Evolutionary conservation across 2,797 vertebrate species (phyloP).

Genomic region (Chaunax sp.): DNA sequence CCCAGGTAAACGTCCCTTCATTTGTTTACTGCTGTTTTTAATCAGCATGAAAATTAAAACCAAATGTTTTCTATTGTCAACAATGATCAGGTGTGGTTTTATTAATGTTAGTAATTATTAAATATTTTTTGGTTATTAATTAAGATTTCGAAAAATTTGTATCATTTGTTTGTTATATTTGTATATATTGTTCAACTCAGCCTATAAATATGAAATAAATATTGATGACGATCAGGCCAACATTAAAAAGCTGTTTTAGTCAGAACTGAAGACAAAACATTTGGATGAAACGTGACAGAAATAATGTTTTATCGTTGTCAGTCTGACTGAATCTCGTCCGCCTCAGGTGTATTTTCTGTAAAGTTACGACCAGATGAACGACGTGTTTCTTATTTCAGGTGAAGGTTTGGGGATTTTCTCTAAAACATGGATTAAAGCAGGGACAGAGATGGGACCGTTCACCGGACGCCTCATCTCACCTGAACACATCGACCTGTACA

Average conservation of each 20-base stretch:
- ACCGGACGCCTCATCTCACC: constrained; percentile 93
- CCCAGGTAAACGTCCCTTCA: constrained; percentile 78
- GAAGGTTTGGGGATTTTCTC: constrained; percentile 97
- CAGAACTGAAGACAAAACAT: too few relatives aligned
- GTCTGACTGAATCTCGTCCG: too few relatives aligned
- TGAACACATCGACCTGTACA: constrained; percentile 94
- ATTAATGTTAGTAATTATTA: too few relatives aligned
- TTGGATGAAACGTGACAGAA: not conserved
- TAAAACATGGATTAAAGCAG: constrained; percentile 97
- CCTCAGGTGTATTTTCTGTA: too few relatives aligned
- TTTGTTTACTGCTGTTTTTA: too few relatives aligned
- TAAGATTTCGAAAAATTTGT: too few relatives aligned
- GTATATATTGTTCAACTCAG: too few relatives aligned
- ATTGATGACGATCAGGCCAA: not conserved
- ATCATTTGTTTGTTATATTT: too few relatives aligned
- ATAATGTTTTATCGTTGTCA: too few relatives aligned
- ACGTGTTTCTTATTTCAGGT: constrained; percentile 63
- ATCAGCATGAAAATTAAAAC: not conserved
- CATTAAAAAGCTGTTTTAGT: not conserved
- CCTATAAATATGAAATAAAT: too few relatives aligned
- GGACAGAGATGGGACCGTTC: constrained; percentile 98
- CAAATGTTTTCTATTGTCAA: not conserved
- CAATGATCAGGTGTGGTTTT: not conserved
- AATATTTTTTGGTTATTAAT: too few relatives aligned
- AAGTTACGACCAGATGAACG: too few relatives aligned